Conservation (phyloP, 2,797 vertebrate species). For the Poeciliopsis gracilis region DNA sequence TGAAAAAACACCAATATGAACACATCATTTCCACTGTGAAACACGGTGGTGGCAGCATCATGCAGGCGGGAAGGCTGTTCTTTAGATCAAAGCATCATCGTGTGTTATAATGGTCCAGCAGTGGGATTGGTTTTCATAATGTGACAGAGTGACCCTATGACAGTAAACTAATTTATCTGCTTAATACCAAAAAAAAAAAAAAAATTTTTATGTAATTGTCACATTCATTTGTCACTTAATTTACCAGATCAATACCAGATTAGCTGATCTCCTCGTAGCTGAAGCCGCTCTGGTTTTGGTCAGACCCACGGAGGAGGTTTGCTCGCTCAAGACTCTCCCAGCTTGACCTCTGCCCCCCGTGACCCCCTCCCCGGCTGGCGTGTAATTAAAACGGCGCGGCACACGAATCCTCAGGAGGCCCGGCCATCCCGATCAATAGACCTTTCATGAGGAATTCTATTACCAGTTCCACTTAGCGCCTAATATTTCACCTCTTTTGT, state of each 20-base stretch:
- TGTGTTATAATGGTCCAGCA: neutral
- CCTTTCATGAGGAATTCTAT: slow-evolving; percentile 82
- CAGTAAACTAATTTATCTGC: neutral
- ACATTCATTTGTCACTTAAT: neutral
- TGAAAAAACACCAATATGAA: neutral
- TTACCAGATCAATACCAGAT: neutral
- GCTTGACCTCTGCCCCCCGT: slow-evolving; percentile 58
- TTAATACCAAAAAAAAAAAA: neutral
- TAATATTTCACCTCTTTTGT: slow-evolving; percentile 85
- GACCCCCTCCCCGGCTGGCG: slow-evolving; percentile 18
- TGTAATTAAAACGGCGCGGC: slow-evolving; percentile 81
- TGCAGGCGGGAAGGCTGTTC: neutral
- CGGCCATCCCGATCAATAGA: slow-evolving; percentile 79
- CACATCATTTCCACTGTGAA: neutral
- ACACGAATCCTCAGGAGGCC: slow-evolving; percentile 74
- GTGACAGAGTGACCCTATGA: neutral
- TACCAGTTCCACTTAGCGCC: slow-evolving; percentile 83
- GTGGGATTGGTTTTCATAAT: neutral
- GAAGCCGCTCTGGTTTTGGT: slow-evolving; percentile 6
- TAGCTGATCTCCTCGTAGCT: neutral
- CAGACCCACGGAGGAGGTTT: slow-evolving; percentile 7
- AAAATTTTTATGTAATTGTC: neutral
- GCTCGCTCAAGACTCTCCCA: slow-evolving; percentile 22
- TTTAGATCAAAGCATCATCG: neutral
- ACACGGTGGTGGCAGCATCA: neutral